Evolutionary conservation across 2,113 vertebrate genomes (phyloP).

Genomic region (Donacobius atricapilla): DNA sequence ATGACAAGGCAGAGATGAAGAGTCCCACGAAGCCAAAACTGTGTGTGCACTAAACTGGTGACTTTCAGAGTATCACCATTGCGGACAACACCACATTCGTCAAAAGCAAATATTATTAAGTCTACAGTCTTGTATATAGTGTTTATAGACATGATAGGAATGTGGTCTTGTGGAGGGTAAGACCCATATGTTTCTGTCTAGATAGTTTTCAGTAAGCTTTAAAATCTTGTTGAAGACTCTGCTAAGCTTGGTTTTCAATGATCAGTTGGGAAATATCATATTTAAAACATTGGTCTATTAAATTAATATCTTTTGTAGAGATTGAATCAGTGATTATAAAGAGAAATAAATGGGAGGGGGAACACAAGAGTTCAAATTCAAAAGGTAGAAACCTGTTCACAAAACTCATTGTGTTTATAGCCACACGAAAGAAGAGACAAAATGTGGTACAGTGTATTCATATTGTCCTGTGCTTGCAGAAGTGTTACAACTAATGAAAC

Average conservation of each 20-base stretch:
- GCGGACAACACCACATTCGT: not conserved
- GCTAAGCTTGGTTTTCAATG: slow-evolving; percentile 7
- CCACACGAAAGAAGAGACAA: not conserved
- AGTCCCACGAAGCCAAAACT: not conserved
- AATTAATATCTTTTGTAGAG: not conserved
- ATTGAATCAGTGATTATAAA: not conserved
- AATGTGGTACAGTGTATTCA: not conserved
- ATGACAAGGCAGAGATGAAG: not conserved
- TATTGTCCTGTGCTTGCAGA: not conserved
- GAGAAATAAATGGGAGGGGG: not conserved
- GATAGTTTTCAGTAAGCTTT: slow-evolving; percentile 25
- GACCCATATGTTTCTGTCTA: slow-evolving; percentile 17
- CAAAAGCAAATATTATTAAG: not conserved
- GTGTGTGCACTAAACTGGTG: not conserved
- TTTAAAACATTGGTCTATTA: not conserved
- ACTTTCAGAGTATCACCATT: not conserved
- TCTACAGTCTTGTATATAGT: not conserved
- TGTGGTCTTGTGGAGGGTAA: not conserved
- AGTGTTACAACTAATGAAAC: not conserved
- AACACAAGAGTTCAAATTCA: not conserved
- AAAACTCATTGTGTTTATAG: not conserved
- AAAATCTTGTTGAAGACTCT: slow-evolving; percentile 27
- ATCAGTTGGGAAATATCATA: not conserved
- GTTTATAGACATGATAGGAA: not conserved
- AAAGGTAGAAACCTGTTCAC: not conserved